Evolutionary conservation across 1,140 invertebrate species (phyloP).

Genomic region (Calliphora vicina): DNA sequence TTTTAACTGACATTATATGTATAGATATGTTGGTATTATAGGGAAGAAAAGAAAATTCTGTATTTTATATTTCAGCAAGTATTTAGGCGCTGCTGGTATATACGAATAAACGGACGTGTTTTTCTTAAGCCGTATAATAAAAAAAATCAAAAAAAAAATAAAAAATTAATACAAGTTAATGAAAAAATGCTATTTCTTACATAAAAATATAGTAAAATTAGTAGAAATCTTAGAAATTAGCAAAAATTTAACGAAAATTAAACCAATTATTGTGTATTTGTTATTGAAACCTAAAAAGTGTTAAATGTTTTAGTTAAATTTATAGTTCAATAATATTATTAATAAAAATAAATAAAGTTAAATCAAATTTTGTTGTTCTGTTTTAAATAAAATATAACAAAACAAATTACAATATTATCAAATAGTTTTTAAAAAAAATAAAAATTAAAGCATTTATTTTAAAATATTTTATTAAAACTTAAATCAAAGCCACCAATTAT

Average conservation of each 20-base stretch:
- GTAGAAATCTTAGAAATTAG: neutral
- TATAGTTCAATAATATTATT: neutral
- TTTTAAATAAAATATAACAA: too few relatives aligned
- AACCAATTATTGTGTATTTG: neutral
- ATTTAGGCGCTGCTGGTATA: constrained; percentile 19
- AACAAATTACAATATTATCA: too few relatives aligned
- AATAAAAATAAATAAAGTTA: neutral
- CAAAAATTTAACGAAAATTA: neutral
- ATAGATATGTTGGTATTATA: too few relatives aligned
- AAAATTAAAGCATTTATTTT: neutral
- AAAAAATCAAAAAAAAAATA: neutral
- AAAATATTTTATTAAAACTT: neutral
- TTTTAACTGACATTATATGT: neutral
- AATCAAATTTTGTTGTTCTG: neutral
- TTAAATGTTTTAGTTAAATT: neutral
- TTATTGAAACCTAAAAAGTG: constrained; percentile 10
- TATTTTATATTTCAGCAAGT: neutral
- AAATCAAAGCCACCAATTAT: too few relatives aligned
- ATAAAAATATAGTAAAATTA: neutral
- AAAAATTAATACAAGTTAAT: neutral
- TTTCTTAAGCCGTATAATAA: neutral
- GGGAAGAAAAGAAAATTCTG: constrained; percentile 31
- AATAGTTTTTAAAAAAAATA: neutral
- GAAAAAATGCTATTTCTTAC: neutral
- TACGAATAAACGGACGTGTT: constrained; percentile 27